Conservation (phyloP, 2,888 invertebrate genomes). For the Caenorhabditis sulstoni region DNA sequence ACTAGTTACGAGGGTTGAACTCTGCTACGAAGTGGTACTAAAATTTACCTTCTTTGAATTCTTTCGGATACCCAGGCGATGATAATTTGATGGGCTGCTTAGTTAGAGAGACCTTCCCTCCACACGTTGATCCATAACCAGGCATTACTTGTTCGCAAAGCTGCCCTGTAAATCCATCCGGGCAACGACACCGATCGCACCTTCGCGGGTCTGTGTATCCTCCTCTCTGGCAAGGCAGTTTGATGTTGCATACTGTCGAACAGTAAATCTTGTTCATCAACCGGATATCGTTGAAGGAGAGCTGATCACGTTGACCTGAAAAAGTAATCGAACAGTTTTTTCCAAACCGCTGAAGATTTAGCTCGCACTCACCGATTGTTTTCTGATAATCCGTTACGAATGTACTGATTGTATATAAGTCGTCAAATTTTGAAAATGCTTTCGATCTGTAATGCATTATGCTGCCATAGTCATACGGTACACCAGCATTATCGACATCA, state of each 20-base stretch:
- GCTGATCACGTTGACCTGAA: conserved; percentile 78
- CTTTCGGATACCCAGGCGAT: conserved; percentile 79
- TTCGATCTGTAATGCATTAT: conserved; percentile 81
- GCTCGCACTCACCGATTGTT: conserved; percentile 79
- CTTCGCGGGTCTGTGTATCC: conserved; percentile 80
- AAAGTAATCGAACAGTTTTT: no score
- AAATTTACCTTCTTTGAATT: conserved; percentile 79
- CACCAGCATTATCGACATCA: conserved; percentile 80
- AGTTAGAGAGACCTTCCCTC: conserved; percentile 75
- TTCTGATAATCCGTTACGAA: conserved; percentile 80
- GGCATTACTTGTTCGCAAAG: conserved; percentile 80
- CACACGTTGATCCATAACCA: conserved; percentile 80
- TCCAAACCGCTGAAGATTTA: no score
- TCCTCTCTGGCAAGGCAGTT: conserved; percentile 79
- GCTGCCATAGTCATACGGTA: conserved; percentile 80
- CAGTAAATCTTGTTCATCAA: conserved; percentile 81
- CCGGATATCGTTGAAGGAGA: conserved; percentile 81
- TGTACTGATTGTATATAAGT: conserved; percentile 80
- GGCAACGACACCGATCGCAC: conserved; percentile 80
- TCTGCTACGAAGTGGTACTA: no score
- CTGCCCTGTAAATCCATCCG: conserved; percentile 81
- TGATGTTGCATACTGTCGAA: conserved; percentile 70
- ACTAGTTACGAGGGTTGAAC: no score
- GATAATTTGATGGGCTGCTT: conserved; percentile 66
- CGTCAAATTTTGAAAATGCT: conserved; percentile 80